Evolutionary conservation across 2,113 vertebrate genomes (phyloP), one percentile per base, ranked within the genome.

Genomic region (Vulpes lagopus): DNA sequence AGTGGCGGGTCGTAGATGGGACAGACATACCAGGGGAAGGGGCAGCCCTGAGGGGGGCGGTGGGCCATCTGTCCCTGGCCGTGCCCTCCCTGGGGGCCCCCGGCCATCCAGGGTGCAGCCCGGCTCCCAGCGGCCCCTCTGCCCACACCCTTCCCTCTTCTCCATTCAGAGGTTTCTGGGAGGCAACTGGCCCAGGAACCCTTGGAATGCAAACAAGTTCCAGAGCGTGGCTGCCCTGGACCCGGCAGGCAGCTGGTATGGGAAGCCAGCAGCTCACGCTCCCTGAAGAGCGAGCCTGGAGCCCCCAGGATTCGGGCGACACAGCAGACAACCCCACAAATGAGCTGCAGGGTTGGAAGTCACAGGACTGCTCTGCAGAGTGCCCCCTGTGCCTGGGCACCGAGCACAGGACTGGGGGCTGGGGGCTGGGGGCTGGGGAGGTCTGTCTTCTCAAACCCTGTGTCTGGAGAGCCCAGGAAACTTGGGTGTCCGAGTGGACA

Each of bases 231-330:
- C 4, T 20, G 32, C 25, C 11, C 2, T 0, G 10, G 91, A 20
- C 0, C 0, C 17, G 5, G 8, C 0, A 0, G 35, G 43, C 20
- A 81, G 23, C 8, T 14, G 11, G 35, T 0, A 8, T 0, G 11
- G 57, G 80, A 67, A 88, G 43, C 15, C 82, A 69, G 0, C 1
- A 0, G 5, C 17, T 5, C 6, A 38, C 19, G 4, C 22, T 10
- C 49, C 67, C 64, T 64, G 25, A 12, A 32, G 55, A 30, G 19
- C 2, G 8, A 22, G 2, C 9, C 6, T 43, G 9, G 59, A 60
- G 60, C 20, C 49, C 17, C 60, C 8, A 20, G 43, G 35, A 53
- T 69, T 23, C 62, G 55, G 65, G 51, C 22, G 35, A 53, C 55
- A 4, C 53, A 64, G 1, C 0, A 0, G 59, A 82, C 3, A 1